phyloP scores from a whole-genome alignment of 2,888 invertebrate genomes.

The Tiliacea aurago region DNA sequence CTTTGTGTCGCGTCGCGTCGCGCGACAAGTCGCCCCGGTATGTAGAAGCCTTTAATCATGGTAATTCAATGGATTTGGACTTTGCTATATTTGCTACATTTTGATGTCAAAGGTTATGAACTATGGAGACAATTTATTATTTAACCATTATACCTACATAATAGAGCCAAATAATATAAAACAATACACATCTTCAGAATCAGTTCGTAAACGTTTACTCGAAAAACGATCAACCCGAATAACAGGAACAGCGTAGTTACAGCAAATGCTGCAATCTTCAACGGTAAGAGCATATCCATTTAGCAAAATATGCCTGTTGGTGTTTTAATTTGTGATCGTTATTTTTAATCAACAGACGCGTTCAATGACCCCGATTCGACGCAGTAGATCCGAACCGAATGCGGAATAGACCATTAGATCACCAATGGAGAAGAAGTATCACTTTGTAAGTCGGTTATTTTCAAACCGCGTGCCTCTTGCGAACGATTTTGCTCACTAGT shows the following conservation, averaged over 20 bases:
- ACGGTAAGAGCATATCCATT: conserved; percentile 62
- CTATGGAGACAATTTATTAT: background rate
- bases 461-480: conserved; percentile 19
- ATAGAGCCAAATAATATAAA: conserved; percentile 7
- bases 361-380: conserved; percentile 76
- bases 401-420: conserved; percentile 67
- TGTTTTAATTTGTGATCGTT: conserved; percentile 75
- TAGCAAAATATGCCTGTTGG: conserved; percentile 67
- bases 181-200: conserved; percentile 20
- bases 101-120: background rate
- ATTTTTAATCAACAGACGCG: conserved; percentile 77
- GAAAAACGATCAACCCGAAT: conserved; percentile 48
- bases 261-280: conserved; percentile 53
- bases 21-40: no score
- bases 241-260: conserved; percentile 44
- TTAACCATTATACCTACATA: background rate
- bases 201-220: conserved; percentile 32
- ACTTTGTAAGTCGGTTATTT: conserved; percentile 61
- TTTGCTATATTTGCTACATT: background rate
- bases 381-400: conserved; percentile 71
- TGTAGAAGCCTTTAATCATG: no score
- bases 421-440: conserved; percentile 60
- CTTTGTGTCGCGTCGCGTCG: no score
- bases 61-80: conserved; percentile 17
- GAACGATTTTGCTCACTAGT: background rate